Base-by-base conservation (phyloP, 2,797 vertebrate genomes). In the Cyclopterus lumpus region DNA sequence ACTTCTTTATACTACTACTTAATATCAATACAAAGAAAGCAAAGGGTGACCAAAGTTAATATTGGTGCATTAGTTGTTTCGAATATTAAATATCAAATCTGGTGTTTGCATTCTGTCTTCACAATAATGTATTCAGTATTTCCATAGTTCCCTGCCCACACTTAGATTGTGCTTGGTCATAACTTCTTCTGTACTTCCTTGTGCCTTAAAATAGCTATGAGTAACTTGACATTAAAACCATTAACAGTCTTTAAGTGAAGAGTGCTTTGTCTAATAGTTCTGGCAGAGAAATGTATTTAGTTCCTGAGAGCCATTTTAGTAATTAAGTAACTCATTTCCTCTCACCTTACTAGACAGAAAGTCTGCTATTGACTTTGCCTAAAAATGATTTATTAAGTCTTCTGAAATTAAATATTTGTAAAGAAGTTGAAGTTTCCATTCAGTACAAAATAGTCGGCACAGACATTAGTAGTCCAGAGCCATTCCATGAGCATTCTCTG, bases 301-400 rank as follows among this genome's bases (percentile, higher is more conserved):
- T 32, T 44, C 11, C 59, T n/a, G 15, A 26, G 30, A 71, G 57
- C 30, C 55, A 49, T 60, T 70, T 70, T 32, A 68, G 24, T 44
- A 26, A 68, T 18, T 18, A 18, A 18, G 42, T 40, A 16, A 18
- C 36, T 38, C 5, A 1, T 44, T 18, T 44, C 18, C 18, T 46
- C 44, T 46, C 46, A 16, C 6, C 44, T 18, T 46, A 16, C 6
- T 46, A 7, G 7, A 46, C 40, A 42, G 14, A 42, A 42, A 42
- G 40, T 42, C 40, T 42, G 40, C 14, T 42, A 15, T 42, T 42
- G 40, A 42, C 24, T 36, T n/a, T 54, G 14, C 24, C 15, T 8
- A 22, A 3, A 30, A 32, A 62, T 2, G 14, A 32, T 24, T 26
- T 72, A 14, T 71, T 30, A 16, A 34, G 20, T 46, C 3, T 34